Evolutionary conservation across 2,888 invertebrate species (phyloP).

Genomic region (Macroteleia sp.): DNA sequence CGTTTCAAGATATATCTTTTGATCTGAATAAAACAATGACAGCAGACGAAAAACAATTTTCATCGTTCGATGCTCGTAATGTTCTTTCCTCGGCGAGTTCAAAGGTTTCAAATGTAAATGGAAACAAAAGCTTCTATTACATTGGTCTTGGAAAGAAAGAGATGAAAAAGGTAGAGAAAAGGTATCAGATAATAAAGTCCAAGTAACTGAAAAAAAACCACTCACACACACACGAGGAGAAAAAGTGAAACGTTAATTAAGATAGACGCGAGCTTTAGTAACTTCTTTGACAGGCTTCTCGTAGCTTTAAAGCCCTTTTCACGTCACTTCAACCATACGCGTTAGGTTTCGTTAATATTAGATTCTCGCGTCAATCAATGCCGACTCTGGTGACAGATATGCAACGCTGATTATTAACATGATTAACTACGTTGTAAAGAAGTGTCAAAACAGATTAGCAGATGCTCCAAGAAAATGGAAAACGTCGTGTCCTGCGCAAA

Average conservation of each 20-base stretch:
- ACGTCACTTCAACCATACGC: slow-evolving; percentile 17
- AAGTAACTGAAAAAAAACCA: slow-evolving; percentile 1
- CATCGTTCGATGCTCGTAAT: slow-evolving; percentile 38
- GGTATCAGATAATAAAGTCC: slow-evolving; percentile 25
- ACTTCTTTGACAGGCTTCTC: slow-evolving; percentile 42
- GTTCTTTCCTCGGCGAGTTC: slow-evolving; percentile 29
- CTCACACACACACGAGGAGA: too few species aligned
- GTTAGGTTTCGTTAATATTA: slow-evolving; percentile 39
- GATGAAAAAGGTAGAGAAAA: slow-evolving; percentile 15
- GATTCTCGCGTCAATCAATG: slow-evolving; percentile 44
- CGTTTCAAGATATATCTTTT: slow-evolving; percentile 36
- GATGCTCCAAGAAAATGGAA: not conserved
- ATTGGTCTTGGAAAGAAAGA: slow-evolving; percentile 26
- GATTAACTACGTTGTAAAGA: slow-evolving; percentile 35
- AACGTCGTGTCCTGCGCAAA: too few species aligned
- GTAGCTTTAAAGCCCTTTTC: slow-evolving; percentile 40
- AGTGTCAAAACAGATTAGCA: slow-evolving; percentile 33
- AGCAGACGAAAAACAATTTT: slow-evolving; percentile 46
- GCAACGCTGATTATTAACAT: slow-evolving; percentile 33
- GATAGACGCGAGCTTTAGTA: slow-evolving; percentile 36
- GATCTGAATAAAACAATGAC: slow-evolving; percentile 45
- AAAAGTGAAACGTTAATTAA: slow-evolving; percentile 43
- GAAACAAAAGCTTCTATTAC: slow-evolving; percentile 47
- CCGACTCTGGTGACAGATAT: slow-evolving; percentile 14
- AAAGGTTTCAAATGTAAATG: slow-evolving; percentile 48